Base-by-base conservation (phyloP, 2,888 invertebrate genomes). In the Eristalinus aeneus region DNA sequence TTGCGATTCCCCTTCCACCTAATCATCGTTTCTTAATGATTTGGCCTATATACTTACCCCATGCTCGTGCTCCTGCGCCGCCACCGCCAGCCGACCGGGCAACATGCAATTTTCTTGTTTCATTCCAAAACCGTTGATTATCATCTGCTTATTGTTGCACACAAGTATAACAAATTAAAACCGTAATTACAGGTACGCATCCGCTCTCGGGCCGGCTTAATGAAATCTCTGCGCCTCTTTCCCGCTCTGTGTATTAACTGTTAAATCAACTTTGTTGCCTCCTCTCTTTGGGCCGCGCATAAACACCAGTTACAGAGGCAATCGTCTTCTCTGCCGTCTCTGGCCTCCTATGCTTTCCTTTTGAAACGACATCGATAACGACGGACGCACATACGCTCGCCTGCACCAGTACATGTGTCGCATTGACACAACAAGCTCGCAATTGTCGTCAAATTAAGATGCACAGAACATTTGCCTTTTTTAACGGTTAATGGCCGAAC, bases 161-260 rank as follows among this genome's bases (percentile, higher is more conserved):
- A 85, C 63, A 80, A 85, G 71, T 85, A 71, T 58, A 16, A 76
- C 65, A 80, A 80, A 85, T 85, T 85, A 85, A 85, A 85, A 80
- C 84, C 61, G 84, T 85, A 80, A 85, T 85, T 80, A 61, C 75
- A 67, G 67, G 63, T 63, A 73, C 63, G 39, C 46, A 75, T 79
- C 74, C 75, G 11, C 12, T 46, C 46, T 46, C 46, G 46, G 16
- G 46, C 8, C 16, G 46, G 53, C 46, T 69, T 69, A 84, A 79
- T 84, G 79, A 84, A 84, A 84, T 79, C 68, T 84, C 58, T 74
- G 1, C 3, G 12, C 12, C 53, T 36, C 67, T 61, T 53, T 53
- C 75, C 36, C 46, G 12, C 23, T 23, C 5, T 39, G 32, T 54
- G 36, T 56, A 16, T 76, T 80, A 80, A 85, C 84, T 58, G 84